phyloP scores from a whole-genome alignment of 1,140 invertebrate genomes.

The Aphaenogaster rudis region DNA sequence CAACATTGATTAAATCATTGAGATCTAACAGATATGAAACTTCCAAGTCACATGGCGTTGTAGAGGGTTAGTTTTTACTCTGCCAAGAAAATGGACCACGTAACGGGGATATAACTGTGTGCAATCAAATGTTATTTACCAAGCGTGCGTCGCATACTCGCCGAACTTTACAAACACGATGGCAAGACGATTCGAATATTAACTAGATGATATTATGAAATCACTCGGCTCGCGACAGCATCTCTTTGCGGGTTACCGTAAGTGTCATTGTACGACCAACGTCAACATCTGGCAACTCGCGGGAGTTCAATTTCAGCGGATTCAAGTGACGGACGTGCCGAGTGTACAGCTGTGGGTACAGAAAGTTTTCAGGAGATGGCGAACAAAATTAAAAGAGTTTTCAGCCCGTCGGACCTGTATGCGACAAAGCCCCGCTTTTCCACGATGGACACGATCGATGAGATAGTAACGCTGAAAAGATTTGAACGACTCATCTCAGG shows the following conservation, averaged over 20 bases:
- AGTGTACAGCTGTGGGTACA: background rate
- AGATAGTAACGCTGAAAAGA: slow-evolving; percentile 18
- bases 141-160: background rate
- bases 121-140: background rate
- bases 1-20: background rate
- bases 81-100: background rate
- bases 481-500: background rate
- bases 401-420: background rate
- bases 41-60: background rate
- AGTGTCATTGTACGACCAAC: slow-evolving; percentile 2
- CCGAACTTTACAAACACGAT: background rate
- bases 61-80: background rate
- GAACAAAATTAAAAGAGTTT: slow-evolving; percentile 47
- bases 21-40: background rate
- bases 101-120: background rate
- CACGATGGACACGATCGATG: background rate
- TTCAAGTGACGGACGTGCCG: slow-evolving; percentile 41
- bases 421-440: slow-evolving; percentile 6
- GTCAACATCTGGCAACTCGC: slow-evolving; percentile 17
- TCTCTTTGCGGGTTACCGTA: background rate
- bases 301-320: slow-evolving; percentile 39
- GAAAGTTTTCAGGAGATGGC: slow-evolving; percentile 29
- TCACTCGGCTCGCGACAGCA: background rate
- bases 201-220: slow-evolving; percentile 14
- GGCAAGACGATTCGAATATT: background rate